Base-by-base conservation (phyloP, 2,113 vertebrate genomes). In the Tychaedon coryphoeus region DNA sequence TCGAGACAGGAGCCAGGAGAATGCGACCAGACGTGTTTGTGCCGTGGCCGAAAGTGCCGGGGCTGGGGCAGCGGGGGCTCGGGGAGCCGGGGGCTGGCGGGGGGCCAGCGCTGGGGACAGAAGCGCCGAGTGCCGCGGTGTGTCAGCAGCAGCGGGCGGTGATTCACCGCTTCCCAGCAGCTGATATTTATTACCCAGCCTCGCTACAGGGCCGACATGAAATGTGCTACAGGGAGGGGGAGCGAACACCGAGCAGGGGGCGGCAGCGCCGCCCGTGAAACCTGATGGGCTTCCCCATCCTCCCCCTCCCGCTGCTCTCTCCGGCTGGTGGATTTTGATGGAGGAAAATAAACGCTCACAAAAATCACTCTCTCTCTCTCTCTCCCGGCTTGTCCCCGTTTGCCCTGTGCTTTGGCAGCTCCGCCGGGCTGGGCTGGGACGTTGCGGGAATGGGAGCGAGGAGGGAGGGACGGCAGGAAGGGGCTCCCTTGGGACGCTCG, bases 341-440 rank as follows among this genome's bases (percentile, higher is more conserved):
- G 96, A 92, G 86, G 93, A 75, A 96, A 97, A 95, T 51, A 80
- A 93, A 80, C 11, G 93, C 83, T 90, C 18, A 8, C 87, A 75
- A 88, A 84, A 92, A 75, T 82, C 81, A 7, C 86, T 92, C 90
- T 57, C 77, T 71, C 77, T 57, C 61, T 62, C 47, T 47, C 81
- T 71, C 90, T 81, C 36, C 43, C 14, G 2, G 80, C 71, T 65
- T 96, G 96, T 96, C 96, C 97, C 93, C 82, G 22, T 95, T 95
- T 97, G 96, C 96, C 93, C 96, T 76, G 80, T 1, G 78, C 89
- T 54, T 94, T 95, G 95, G 97, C 96, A 95, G 94, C 70, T 65
- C 71, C 0, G 56, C 57, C 18, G 58, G 25, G 56, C 67, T 78
- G 91, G 86, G 92, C 84, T 64, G 94, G 89, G 86, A 95, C 48